These are phyloP conservation scores for Poeciliopsis occidentalis DNA, from an alignment of 2,113 vertebrate genomes.

Conservation along the genomic window DNA sequence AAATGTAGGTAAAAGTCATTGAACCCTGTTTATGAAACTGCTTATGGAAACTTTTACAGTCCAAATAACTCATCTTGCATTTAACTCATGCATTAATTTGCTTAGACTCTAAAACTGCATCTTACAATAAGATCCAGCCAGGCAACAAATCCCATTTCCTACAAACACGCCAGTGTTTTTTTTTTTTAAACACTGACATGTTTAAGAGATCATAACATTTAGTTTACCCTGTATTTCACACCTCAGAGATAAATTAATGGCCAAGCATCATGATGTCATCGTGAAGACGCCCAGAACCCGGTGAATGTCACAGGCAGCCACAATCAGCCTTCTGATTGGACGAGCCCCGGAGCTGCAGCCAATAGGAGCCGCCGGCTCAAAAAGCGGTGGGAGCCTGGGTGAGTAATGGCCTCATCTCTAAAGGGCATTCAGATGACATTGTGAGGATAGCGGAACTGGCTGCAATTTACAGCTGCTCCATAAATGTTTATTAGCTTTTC, in stretches of 20 bases:
- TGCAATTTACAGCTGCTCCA: constrained; percentile 78
- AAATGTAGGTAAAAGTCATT: not conserved
- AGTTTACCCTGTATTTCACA: constrained; percentile 40
- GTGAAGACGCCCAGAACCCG: constrained; percentile 33
- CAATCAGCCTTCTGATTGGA: constrained; percentile 56
- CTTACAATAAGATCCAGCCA: not conserved
- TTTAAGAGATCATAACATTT: constrained; percentile 62
- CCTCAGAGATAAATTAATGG: constrained; percentile 50
- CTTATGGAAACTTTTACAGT: not conserved
- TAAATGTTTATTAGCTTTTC: constrained; percentile 84
- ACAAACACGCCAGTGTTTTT: constrained; percentile 28
- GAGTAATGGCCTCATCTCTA: constrained; percentile 69
- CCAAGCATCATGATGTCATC: constrained; percentile 59
- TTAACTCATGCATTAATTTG: not conserved
- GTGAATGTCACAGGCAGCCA: constrained; percentile 17
- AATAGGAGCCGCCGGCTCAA: constrained; percentile 46
- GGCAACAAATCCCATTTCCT: constrained; percentile 4
- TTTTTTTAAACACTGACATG: constrained; percentile 31
- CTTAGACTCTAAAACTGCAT: not conserved
- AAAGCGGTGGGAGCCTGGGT: constrained; percentile 27
- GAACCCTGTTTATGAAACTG: not conserved
- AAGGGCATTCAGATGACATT: constrained; percentile 79
- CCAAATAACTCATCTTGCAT: not conserved
- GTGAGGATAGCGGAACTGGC: constrained; percentile 77
- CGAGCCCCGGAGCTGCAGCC: constrained; percentile 25